Evolutionary conservation across 1,140 invertebrate species (phyloP), one percentile per base, ranked within the genome.

Genomic region (Hermetia illucens): DNA sequence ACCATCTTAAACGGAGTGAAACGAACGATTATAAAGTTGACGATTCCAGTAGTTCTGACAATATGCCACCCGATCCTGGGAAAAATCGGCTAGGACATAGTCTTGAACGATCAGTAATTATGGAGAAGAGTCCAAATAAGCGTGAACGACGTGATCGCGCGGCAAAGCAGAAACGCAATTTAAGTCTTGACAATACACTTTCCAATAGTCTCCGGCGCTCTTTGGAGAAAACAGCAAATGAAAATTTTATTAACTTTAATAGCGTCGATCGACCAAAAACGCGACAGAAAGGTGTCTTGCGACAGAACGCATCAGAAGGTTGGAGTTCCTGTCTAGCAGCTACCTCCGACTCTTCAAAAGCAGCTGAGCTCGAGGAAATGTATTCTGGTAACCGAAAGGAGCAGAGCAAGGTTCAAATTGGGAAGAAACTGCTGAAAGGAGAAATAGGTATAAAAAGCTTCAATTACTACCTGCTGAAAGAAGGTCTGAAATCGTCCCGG

Each of bases 361-460:
- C 21, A 31, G 12, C 27, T 3, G 27, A 39, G 9, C 21, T 9
- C 6, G 38, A 38, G 19, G 33, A 36, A 13, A 21, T 34, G 10
- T 33, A 35, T 4, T 32, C 31, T 5, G 29, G 29, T 5, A 38
- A 31, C 21, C 41, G 42, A 8, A 43, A 37, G 19, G 40, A 39
- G 20, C 34, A 43, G 4, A 42, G 45, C 3, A 58, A 55, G 34
- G 40, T 61, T 27, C 57, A 55, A 5, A 61, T 61, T 33, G 58
- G 58, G 4, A 45, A 53, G 17, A 52, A 52, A 5, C 54, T 61
- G 15, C 35, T 61, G 12, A 49, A 47, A 20, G 58, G 58, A 5
- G 58, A 61, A 44, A 61, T 61, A 21, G 58, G 58, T 25, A 61
- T 61, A 16, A 60, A 60, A 43, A 61, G 58, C 47, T 61, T 61